Conservation (phyloP, 2,797 vertebrate genomes). For the Semotilus atromaculatus region DNA sequence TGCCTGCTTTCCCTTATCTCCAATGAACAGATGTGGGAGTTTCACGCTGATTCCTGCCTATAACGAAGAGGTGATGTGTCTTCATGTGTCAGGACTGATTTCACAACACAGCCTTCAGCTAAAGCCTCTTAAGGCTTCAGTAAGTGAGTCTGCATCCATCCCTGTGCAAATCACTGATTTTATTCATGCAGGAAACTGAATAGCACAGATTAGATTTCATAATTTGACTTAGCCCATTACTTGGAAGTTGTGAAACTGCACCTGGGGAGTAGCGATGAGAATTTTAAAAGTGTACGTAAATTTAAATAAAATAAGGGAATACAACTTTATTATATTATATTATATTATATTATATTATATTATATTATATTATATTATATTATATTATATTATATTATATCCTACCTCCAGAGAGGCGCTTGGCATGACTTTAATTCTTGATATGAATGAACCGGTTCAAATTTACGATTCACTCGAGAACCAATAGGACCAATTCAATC, state of each 20-base stretch:
- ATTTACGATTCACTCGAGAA: not conserved
- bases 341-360: conserved; percentile 10
- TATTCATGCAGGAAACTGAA: conserved; percentile 52
- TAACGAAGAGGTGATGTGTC: conserved; percentile 60
- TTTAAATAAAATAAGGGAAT: not conserved
- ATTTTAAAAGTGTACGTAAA: not conserved
- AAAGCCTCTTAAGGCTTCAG: conserved; percentile 68
- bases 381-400: not conserved
- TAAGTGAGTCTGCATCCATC: conserved; percentile 59
- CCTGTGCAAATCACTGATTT: conserved; percentile 56
- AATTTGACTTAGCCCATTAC: conserved; percentile 37
- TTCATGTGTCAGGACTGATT: conserved; percentile 68
- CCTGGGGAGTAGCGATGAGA: not conserved
- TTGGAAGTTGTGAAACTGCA: conserved; percentile 31
- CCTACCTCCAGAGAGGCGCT: not conserved
- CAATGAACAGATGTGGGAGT: conserved; percentile 69
- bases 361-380: conserved; percentile 5
- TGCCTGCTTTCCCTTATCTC: conserved; percentile 70
- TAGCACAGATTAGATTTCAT: conserved; percentile 52
- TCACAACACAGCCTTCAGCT: conserved; percentile 64
- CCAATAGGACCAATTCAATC: not conserved
- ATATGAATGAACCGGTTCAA: not conserved
- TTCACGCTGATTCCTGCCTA: conserved; percentile 64
- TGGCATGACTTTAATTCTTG: not conserved
- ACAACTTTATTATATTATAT: not conserved